These are phyloP conservation scores for Harpalus rubripes DNA, from an alignment of 2,888 invertebrate species.

Conservation along the genomic window DNA sequence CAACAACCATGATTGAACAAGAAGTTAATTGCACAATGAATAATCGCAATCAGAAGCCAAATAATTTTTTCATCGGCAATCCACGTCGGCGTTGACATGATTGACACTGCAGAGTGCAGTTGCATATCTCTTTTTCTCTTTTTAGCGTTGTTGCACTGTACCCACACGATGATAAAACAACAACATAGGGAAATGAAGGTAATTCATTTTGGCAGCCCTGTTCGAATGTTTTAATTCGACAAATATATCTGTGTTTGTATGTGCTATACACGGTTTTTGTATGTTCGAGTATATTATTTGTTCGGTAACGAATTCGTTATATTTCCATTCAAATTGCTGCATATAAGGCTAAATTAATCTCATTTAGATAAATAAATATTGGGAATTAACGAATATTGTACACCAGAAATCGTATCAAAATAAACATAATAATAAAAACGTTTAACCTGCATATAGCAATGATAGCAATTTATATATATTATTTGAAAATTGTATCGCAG, in stretches of 20 bases:
- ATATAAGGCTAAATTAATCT: background rate
- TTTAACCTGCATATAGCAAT: background rate
- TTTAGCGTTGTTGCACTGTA: background rate
- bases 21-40: slow-evolving; percentile 42
- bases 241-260: slow-evolving; percentile 2
- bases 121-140: slow-evolving; percentile 9
- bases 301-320: slow-evolving; percentile 23
- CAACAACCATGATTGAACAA: slow-evolving; percentile 16
- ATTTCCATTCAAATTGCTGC: slow-evolving; percentile 9
- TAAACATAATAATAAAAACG: background rate
- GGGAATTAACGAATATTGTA: background rate
- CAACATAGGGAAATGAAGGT: slow-evolving; percentile 28
- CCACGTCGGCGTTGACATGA: slow-evolving; percentile 24
- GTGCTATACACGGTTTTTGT: background rate
- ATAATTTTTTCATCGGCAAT: slow-evolving; percentile 37
- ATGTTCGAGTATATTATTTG: background rate
- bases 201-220: slow-evolving; percentile 34
- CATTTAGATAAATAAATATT: slow-evolving; percentile 38
- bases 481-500: too few species aligned
- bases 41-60: slow-evolving; percentile 37
- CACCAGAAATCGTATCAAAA: background rate
- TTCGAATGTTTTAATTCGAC: slow-evolving; percentile 45
- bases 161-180: slow-evolving; percentile 29
- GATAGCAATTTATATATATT: background rate
- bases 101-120: slow-evolving; percentile 8